Base-by-base conservation (phyloP, 2,888 invertebrate genomes). In the Cenopis cana region DNA sequence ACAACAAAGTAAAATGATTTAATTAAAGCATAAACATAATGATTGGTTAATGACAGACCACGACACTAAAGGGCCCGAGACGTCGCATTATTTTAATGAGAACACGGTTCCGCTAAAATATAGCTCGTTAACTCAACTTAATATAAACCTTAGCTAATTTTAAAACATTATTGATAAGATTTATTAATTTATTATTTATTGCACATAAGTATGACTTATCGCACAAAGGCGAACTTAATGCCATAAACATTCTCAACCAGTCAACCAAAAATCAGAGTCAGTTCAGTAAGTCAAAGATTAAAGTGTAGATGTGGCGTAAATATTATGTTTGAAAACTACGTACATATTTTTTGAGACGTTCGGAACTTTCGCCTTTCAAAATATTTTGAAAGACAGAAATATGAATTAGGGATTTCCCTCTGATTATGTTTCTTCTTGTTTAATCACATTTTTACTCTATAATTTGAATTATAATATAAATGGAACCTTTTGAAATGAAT, bases 41-140 rank as follows among this genome's bases (percentile, higher is more conserved):
- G 52, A 72, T 72, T 68, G 72, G 68, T 64, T 72, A 72, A 72
- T 72, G 72, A 61, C 68, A 56, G 62, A 41, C 46, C 56, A n/a
- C 57, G 64, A 29, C 33, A 10, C 20, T 57, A 64, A 59, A 52
- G 29, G 41, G 29, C 5, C 55, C 38, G 20, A n/a, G 46, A 33
- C 57, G 49, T 50, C 38, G 57, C 50, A 59, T 65, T 41, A 69
- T 59, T 69, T 59, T 65, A 59, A 65, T 59, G 50, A 33, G 50
- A 29, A 61, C 68, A 62, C 55, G 61, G 49, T 50, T 12, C 9
- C 36, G 67, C 50, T 52, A 68, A 68, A 68, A 67, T 59, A 59
- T 50, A 50, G 59, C 50, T 11, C 36, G 36, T 18, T 50, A 50
- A 49, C 57, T 24, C 2, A 54, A 55, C 9, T 14, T 60, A 60